A percentile compares a stretch with the other conserved stretches of the same genome.
Evolutionary conservation across 2,888 invertebrate species (phyloP).

Genomic region (Leucophenga montana): DNA sequence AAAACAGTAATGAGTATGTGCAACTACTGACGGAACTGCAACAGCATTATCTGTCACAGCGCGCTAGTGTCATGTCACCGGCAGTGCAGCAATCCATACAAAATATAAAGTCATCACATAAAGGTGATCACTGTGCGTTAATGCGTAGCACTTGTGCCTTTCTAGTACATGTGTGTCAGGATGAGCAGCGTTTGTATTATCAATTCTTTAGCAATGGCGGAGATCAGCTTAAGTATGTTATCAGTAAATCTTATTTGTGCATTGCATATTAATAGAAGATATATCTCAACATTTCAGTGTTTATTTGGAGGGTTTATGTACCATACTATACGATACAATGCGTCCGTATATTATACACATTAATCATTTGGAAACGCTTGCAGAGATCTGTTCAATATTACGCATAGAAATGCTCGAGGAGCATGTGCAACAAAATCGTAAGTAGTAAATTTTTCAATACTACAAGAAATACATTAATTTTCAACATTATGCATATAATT

Average conservation of each 20-base stretch:
- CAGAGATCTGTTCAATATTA: slow-evolving; percentile 95
- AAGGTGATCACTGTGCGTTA: slow-evolving; percentile 86
- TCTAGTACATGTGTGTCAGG: slow-evolving; percentile 93
- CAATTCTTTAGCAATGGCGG: slow-evolving; percentile 89
- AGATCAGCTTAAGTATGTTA: slow-evolving; percentile 77
- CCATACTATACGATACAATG: slow-evolving; percentile 90
- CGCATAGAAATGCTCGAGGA: slow-evolving; percentile 93
- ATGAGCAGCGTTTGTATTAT: slow-evolving; percentile 92
- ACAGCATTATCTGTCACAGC: slow-evolving; percentile 85
- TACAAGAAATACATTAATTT: too few relatives aligned
- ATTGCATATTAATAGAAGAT: not conserved
- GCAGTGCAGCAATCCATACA: slow-evolving; percentile 82
- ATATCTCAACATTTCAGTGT: slow-evolving; percentile 73
- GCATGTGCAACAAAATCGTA: slow-evolving; percentile 87
- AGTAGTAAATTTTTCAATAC: too few relatives aligned
- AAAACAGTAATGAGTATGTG: slow-evolving; percentile 82
- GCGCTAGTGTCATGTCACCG: slow-evolving; percentile 80
- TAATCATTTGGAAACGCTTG: slow-evolving; percentile 96
- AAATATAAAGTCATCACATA: slow-evolving; percentile 78
- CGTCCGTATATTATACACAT: slow-evolving; percentile 96
- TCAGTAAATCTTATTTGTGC: not conserved
- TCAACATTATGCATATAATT: not conserved
- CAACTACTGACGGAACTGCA: slow-evolving; percentile 85
- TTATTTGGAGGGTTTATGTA: slow-evolving; percentile 89
- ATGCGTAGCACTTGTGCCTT: slow-evolving; percentile 92